A percentile compares a stretch with the other conserved stretches of the same genome.
Conservation (phyloP, 2,888 invertebrate genomes). For the Arge pagana region DNA sequence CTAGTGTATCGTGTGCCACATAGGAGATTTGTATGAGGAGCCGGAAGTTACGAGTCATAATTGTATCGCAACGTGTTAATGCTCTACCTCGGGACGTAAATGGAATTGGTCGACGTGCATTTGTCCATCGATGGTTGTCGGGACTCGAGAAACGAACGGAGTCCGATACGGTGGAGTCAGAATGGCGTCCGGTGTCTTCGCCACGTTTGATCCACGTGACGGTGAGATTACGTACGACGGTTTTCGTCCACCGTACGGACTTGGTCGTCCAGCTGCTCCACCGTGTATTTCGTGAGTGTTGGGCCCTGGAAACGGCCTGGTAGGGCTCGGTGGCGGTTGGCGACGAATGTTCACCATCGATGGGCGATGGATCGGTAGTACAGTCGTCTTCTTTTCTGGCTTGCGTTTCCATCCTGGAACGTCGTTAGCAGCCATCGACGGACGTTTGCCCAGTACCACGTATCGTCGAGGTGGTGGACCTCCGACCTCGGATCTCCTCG, state of each 20-base stretch:
- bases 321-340: constrained; percentile 40
- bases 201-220: constrained; percentile 13
- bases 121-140: too few relatives aligned
- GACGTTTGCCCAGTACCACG: constrained; percentile 36
- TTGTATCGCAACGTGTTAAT: too few relatives aligned
- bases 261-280: constrained; percentile 40
- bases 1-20: too few relatives aligned
- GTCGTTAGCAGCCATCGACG: constrained; percentile 34
- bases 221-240: constrained; percentile 28
- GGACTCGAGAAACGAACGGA: constrained; percentile 29
- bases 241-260: constrained; percentile 26
- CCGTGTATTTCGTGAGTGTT: constrained; percentile 24
- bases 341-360: constrained; percentile 32
- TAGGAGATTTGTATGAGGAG: too few relatives aligned
- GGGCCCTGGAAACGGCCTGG: constrained; percentile 35
- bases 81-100: too few relatives aligned
- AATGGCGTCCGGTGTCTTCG: constrained; percentile 16
- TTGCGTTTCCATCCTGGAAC: constrained; percentile 42
- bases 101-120: too few relatives aligned
- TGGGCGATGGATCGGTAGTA: constrained; percentile 40
- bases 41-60: too few relatives aligned
- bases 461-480: constrained; percentile 41
- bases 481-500: constrained; percentile 48
- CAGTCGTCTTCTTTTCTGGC: constrained; percentile 45
- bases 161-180: constrained; percentile 25